Evolutionary conservation across 2,888 invertebrate species (phyloP), one percentile per base, ranked within the genome.

Genomic region (Mimas tiliae): DNA sequence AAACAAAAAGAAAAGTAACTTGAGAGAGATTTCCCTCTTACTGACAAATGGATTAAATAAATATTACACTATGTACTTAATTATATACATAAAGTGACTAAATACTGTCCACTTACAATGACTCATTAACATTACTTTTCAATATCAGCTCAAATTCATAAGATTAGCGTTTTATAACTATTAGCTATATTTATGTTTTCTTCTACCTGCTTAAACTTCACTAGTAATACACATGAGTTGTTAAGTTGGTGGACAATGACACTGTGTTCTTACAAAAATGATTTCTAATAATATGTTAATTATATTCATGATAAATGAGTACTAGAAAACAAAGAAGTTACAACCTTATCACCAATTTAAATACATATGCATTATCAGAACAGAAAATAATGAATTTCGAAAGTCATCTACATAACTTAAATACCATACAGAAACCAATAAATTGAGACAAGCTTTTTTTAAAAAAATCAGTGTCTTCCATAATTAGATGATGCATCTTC

Each of bases 101-200:
- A 38, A 42, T 58, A 58, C 58, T 19, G 12, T 58, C 58, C 58
- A 65, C 72, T 71, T 79, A 74, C 65, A 67, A 69, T 69, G 19
- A 53, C 68, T 66, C 68, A 69, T 66, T 75, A 78, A 73, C 72
- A 76, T 72, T 79, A 58, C 33, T 42, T 58, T 82, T 77, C 75
- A 80, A 77, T 84, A 86, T 86, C 83, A 93, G 93, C 93, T 93
- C 93, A 85, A 88, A 87, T 89, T 93, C 93, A 93, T 93, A 93
- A 93, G 93, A 93, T 89, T 90, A 92, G 87, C 83, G 83, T 85
- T 85, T 58, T 88, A 84, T 63, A 78, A 72, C 79, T 84, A 77
- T 77, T 72, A 73, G 71, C 73, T 79, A 75, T 45, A 42, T 58
- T 65, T 55, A 55, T 67, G 58, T 64, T 53, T 16, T 65, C 16